phyloP scores from a whole-genome alignment of 2,888 invertebrate species.

The Trimorus sp. region DNA sequence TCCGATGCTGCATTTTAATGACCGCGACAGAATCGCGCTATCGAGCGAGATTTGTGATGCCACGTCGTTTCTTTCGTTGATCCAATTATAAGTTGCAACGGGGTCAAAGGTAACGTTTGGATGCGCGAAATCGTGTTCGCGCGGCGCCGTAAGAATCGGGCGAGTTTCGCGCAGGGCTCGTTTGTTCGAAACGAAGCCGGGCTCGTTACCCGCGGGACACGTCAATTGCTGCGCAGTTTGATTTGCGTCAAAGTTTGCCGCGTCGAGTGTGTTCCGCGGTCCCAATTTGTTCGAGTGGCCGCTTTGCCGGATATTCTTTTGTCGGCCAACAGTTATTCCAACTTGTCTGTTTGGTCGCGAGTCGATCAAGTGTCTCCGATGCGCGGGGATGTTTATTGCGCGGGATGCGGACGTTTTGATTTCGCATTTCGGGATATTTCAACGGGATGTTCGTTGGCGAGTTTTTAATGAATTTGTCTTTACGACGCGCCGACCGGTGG shows the following conservation, averaged over 20 bases:
- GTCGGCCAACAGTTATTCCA: too few species aligned
- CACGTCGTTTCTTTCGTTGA: slow-evolving; percentile 5
- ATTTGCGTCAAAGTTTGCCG: slow-evolving; percentile 36
- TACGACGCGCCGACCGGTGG: slow-evolving; percentile 13
- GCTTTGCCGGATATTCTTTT: not conserved
- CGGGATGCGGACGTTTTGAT: not conserved
- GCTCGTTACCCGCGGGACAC: slow-evolving; percentile 45
- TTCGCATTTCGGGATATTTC: not conserved
- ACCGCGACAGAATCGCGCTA: too few species aligned
- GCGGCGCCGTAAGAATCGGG: slow-evolving; percentile 53
- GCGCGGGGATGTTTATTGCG: too few species aligned
- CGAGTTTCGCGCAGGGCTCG: slow-evolving; percentile 52
- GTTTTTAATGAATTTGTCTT: slow-evolving; percentile 34
- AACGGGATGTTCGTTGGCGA: not conserved
- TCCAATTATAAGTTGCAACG: slow-evolving; percentile 55
- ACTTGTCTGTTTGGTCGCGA: too few species aligned
- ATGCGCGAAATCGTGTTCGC: slow-evolving; percentile 18
- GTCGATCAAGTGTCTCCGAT: too few species aligned
- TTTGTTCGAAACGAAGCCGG: slow-evolving; percentile 55
- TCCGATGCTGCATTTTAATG: too few species aligned
- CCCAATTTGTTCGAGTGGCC: too few species aligned
- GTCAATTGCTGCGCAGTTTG: slow-evolving; percentile 42
- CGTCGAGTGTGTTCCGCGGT: too few species aligned
- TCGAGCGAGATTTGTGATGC: not conserved
- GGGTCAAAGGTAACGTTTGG: slow-evolving; percentile 42